These are phyloP conservation scores for Petaurus breviceps DNA, from an alignment of 2,113 vertebrate genomes.

Conservation along the genomic window DNA sequence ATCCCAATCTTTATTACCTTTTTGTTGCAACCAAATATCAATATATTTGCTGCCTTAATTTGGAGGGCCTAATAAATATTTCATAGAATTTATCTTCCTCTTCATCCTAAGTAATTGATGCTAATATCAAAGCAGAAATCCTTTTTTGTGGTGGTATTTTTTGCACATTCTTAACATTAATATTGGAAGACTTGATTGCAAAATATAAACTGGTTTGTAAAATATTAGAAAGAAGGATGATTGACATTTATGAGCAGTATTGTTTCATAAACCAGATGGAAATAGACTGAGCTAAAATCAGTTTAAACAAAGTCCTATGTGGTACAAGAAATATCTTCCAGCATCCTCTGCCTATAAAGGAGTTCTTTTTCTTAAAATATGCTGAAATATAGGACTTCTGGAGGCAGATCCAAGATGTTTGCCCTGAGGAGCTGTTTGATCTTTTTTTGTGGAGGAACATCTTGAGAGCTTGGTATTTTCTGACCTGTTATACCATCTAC, in stretches of 20 bases:
- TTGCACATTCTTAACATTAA: background rate
- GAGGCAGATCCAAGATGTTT: background rate
- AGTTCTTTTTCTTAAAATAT: background rate
- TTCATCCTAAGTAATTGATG: background rate
- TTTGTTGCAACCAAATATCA: background rate
- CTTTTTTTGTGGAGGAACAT: no score
- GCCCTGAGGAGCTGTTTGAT: no score
- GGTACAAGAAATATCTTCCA: background rate
- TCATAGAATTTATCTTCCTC: background rate
- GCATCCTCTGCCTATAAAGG: background rate
- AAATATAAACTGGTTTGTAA: background rate
- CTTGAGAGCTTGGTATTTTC: no score
- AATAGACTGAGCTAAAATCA: background rate
- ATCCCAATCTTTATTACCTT: background rate
- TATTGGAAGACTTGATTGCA: background rate
- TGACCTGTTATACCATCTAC: no score
- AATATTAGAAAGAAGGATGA: background rate
- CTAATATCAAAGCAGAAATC: background rate
- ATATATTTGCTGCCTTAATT: background rate
- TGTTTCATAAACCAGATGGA: background rate
- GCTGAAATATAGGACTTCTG: no score
- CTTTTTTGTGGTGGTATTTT: no score
- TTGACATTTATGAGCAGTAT: background rate
- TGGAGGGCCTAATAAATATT: background rate
- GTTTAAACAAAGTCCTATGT: background rate